Evolutionary conservation across 2,888 invertebrate genomes (phyloP), one percentile per base, ranked within the genome.

Genomic region (Drosophila helvetica): DNA sequence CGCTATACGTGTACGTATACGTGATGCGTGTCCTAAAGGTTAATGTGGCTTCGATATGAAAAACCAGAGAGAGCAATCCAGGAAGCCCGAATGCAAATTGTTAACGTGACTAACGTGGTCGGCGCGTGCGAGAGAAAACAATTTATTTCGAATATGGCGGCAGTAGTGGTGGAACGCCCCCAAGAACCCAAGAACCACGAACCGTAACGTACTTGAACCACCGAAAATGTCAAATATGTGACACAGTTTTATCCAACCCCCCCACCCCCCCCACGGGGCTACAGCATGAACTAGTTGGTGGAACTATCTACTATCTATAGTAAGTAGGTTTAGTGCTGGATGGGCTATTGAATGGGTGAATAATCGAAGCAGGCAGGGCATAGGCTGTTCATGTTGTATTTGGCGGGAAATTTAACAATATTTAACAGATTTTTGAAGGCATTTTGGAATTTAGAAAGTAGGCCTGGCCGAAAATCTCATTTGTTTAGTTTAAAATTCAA

Each of bases 21-120:
- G 88, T 87, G 86, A 79, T 75, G 84, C 83, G 84, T 80, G 80
- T 75, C 67, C 74, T 61, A 74, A 38, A 73, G 84, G 88, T 83
- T 85, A 85, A 88, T 86, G 80, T 67, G 74, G 68, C 72, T 66
- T 75, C 79, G 64, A 80, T 80, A 82, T 50, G 56, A 79, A 72
- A 72, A 78, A 72, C 71, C 43, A 22, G 55, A 38, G 61, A 25
- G 48, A 61, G n/a, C n/a, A 71, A 59, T 73, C 33, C 30, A 12
- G 65, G 62, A 52, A 56, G 52, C 75, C 74, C 72, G 77, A 77
- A 86, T 84, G 83, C 86, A 86, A 86, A 86, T 84, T 83, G 83
- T 81, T 86, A 80, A 86, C 86, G 88, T 88, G 85, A 80, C 76
- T 71, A 72, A 75, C 67, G 54, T 64, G 30, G 54, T 50, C 65